Percentiles rank a stretch among this genome's conserved stretches.
phyloP scores from a whole-genome alignment of 2,797 vertebrate species.

The Intellagama lesueurii region DNA sequence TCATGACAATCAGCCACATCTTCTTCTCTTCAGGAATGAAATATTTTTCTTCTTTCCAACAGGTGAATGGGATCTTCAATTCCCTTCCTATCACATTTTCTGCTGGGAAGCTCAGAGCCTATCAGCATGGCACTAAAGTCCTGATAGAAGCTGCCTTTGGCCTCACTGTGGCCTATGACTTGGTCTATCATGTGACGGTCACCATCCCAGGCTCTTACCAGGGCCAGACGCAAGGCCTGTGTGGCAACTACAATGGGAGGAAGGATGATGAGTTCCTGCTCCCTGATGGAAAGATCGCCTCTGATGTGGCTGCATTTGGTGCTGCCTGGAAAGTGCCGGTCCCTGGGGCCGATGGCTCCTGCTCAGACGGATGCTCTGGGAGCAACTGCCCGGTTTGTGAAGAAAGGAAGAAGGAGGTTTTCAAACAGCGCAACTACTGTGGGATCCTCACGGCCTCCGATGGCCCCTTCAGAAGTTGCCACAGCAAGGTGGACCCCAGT shows the following conservation, averaged over 20 bases:
- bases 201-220: constrained; percentile 75
- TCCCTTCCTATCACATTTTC: constrained; percentile 59
- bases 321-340: constrained; percentile 70
- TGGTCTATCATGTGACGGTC: constrained; percentile 56
- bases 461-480: constrained; percentile 69
- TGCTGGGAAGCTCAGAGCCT: constrained; percentile 49
- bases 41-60: neutral
- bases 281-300: neutral
- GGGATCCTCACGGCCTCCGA: constrained; percentile 48
- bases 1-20: neutral
- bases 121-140: constrained; percentile 36
- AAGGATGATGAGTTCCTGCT: constrained; percentile 54
- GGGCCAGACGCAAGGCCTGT: constrained; percentile 71
- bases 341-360: constrained; percentile 57
- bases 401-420: constrained; percentile 32
- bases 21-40: neutral
- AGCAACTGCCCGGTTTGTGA: constrained; percentile 47
- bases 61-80: constrained; percentile 64
- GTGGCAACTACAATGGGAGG: constrained; percentile 71
- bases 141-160: constrained; percentile 64
- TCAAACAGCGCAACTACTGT: constrained; percentile 47
- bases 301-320: constrained; percentile 47
- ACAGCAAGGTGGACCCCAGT: constrained; percentile 66
- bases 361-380: constrained; percentile 62
- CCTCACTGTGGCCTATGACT: constrained; percentile 64